A percentile compares a stretch with the other conserved stretches of the same genome.
phyloP scores from a whole-genome alignment of 2,113 vertebrate genomes.

The Ifrita kowaldi region DNA sequence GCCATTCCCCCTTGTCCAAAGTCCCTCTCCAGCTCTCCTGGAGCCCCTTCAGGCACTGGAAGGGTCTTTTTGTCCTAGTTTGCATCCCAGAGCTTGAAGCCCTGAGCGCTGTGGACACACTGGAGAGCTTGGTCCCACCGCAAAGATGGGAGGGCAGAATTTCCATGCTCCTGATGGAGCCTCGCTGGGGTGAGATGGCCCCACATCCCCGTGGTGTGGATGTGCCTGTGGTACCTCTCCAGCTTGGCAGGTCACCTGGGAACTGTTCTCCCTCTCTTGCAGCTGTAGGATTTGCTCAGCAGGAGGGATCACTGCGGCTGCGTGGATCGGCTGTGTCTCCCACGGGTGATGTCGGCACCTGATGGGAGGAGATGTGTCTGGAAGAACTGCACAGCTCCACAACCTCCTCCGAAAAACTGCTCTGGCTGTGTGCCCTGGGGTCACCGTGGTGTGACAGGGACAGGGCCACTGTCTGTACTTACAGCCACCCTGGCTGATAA shows the following conservation, averaged over 20 bases:
- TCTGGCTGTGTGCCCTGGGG: not conserved
- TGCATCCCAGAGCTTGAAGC: not conserved
- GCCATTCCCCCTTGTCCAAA: not conserved
- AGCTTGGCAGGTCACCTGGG: not conserved
- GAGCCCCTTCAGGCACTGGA: not conserved
- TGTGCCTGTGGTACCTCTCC: not conserved
- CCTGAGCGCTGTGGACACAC: not conserved
- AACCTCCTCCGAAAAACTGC: not conserved
- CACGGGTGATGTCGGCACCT: rapidly evolving
- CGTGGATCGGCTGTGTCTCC: rapidly evolving
- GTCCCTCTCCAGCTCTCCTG: not conserved
- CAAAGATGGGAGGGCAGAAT: not conserved
- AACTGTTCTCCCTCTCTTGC: not conserved
- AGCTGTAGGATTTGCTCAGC: not conserved
- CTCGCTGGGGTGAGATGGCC: rapidly evolving
- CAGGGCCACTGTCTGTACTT: rapidly evolving
- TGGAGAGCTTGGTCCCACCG: not conserved
- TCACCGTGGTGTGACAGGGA: not conserved
- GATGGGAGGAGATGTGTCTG: not conserved
- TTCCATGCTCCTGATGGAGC: not conserved
- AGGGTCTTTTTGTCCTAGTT: not conserved
- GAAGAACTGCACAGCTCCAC: not conserved
- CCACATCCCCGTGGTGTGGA: not conserved
- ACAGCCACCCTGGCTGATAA: not conserved
- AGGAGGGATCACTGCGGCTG: not conserved